Evolutionary conservation across 2,797 vertebrate species (phyloP).

Genomic region (Melanotaenia trifasciata): DNA sequence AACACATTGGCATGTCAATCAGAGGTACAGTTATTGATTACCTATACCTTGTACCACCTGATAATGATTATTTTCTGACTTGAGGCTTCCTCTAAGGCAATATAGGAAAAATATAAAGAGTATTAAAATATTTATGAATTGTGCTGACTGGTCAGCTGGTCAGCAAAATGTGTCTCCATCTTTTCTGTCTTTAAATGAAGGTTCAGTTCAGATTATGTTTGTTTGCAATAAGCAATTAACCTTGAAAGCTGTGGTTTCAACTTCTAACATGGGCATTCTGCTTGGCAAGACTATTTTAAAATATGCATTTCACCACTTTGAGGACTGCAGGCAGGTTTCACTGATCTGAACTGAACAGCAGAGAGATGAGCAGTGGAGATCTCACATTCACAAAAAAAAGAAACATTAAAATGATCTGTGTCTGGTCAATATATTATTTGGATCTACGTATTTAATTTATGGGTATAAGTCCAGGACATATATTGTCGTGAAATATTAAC

Average conservation of each 20-base stretch:
- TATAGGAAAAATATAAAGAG: constrained; percentile 60
- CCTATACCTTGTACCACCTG: constrained; percentile 45
- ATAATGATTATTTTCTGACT: constrained; percentile 78
- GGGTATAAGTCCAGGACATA: background rate
- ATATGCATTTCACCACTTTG: background rate
- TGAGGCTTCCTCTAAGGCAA: constrained; percentile 65
- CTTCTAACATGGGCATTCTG: background rate
- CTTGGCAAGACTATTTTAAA: background rate
- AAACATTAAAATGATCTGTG: background rate
- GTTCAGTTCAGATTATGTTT: background rate
- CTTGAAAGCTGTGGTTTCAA: background rate
- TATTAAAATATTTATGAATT: constrained; percentile 56
- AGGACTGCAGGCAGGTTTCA: background rate
- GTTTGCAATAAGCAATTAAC: background rate
- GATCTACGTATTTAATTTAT: background rate
- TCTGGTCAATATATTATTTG: background rate
- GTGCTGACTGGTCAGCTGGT: constrained; percentile 25
- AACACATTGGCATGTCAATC: constrained; percentile 68
- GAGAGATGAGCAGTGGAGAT: background rate
- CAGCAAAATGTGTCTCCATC: constrained; percentile 13
- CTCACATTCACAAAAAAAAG: background rate
- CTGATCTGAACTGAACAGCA: background rate
- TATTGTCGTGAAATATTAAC: background rate
- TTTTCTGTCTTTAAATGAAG: constrained; percentile 7
- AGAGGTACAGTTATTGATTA: constrained; percentile 66